Evolutionary conservation across 2,113 vertebrate species (phyloP), one percentile per base, ranked within the genome.

Genomic region (Herpetotheres cachinnans): DNA sequence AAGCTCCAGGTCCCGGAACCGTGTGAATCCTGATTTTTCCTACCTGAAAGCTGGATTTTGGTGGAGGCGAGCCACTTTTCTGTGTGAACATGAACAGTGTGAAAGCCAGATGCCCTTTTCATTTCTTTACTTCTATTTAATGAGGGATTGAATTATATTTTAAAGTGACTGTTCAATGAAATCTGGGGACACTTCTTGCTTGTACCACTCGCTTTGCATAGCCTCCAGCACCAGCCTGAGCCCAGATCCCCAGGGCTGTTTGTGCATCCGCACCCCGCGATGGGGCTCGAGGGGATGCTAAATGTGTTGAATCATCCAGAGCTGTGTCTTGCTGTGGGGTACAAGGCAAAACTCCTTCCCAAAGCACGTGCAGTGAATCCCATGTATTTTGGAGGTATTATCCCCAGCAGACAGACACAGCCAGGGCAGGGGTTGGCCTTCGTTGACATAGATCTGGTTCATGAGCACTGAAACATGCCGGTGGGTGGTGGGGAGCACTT

Each of bases 41-140:
- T 15, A 7, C 63, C 69, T 32, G 38, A 47, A 49, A 69, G 36
- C 38, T 54, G 13, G 62, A n/a, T 63, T 77, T 77, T 3, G 3
- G n/a, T 17, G 32, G 50, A 63, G 54, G 13, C 40, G 30, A 70
- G 19, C 9, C 6, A 1, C 69, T 67, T 38, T 5, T 8, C 42
- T 16, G 22, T 38, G 66, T 1, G 19, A 52, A 10, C 4, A 0
- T 5, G 36, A 32, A 3, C 0, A 2, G 7, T 30, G 47, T 18
- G 59, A 52, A 34, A 56, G 25, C 62, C 36, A 11, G 50, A 8
- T 9, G 16, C 14, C 20, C 22, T 38, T 77, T 81, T 13, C 6
- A 1, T 29, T 4, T 42, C 26, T 47, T 30, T 11, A 13, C 34
- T 87, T 67, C 22, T 5, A 10, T 34, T n/a, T 52, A 72, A 42